Evolutionary conservation across 2,888 invertebrate genomes (phyloP), one percentile per base, ranked within the genome.

Genomic region (Platycnemis pennipes): DNA sequence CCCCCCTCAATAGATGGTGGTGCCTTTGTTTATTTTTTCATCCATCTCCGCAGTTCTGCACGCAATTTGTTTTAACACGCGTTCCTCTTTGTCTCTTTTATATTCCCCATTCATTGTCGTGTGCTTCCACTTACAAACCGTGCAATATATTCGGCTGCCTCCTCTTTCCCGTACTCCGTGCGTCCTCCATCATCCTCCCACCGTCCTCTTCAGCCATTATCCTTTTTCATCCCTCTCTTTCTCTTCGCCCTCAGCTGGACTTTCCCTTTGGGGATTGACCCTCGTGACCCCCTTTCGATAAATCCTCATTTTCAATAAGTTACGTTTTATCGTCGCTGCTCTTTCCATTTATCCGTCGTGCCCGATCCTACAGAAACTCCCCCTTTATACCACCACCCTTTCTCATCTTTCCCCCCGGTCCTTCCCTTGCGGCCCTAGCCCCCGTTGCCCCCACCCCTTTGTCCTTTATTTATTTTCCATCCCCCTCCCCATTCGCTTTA

Each of bases 251-350:
- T 63, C 69, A 53, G 49, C 37, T 88, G 63, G 63, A 63, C 53
- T 37, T 11, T 44, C 91, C 26, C 26, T 87, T 45, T 87, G 44
- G 87, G 91, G 91, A 91, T 91, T 69, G 91, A 69, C 91, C 91
- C 56, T 63, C 91, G 13, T 26, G 91, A 63, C 42, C 37, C 77
- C 31, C 31, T 37, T 63, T 69, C 91, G 44, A 91, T 91, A 91
- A 91, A 91, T 91, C 91, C 69, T 91, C 91, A 91, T 91, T 91
- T 91, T 91, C 91, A 91, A 91, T 91, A 91, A 91, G 91, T 91
- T 63, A 91, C 91, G 91, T 91, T 91, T 91, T 69, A 91, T 77
- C 91, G 91, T 91, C 63, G 42, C n/a, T 42, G 63, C 44, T 56
- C 91, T 91, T 45, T 63, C 91, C 91, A 91, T 91, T 91, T 44